These are phyloP conservation scores for Carollia perspicillata DNA, from an alignment of 2,113 vertebrate species.

Conservation along the genomic window DNA sequence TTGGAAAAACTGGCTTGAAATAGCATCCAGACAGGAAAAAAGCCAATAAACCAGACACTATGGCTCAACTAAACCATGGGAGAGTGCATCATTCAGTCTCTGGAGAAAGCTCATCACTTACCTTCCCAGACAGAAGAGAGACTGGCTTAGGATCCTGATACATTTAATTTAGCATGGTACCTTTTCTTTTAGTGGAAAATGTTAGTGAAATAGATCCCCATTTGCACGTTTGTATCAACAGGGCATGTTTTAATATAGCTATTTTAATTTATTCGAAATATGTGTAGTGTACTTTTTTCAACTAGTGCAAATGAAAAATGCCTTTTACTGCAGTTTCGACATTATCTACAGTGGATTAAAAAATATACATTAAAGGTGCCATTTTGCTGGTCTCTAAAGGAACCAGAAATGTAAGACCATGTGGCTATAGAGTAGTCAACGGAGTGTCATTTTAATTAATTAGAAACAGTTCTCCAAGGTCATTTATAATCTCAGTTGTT, in stretches of 20 bases:
- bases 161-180: neutral
- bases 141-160: neutral
- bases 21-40: neutral
- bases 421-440: neutral
- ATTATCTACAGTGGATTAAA: neutral
- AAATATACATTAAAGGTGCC: neutral
- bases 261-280: conserved; percentile 40
- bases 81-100: neutral
- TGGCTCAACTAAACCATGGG: neutral
- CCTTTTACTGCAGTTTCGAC: neutral
- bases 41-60: neutral
- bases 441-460: neutral
- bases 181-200: neutral
- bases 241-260: neutral
- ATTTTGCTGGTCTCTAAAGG: neutral
- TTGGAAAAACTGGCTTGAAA: neutral
- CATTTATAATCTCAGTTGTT: neutral
- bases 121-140: neutral
- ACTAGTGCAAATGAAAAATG: neutral
- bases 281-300: neutral
- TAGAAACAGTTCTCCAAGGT: neutral
- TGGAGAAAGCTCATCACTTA: neutral
- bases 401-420: neutral
- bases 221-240: neutral
- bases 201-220: neutral